Evolutionary conservation across 1,140 invertebrate genomes (phyloP), one percentile per base, ranked within the genome.

Genomic region (Streblospio benedicti): DNA sequence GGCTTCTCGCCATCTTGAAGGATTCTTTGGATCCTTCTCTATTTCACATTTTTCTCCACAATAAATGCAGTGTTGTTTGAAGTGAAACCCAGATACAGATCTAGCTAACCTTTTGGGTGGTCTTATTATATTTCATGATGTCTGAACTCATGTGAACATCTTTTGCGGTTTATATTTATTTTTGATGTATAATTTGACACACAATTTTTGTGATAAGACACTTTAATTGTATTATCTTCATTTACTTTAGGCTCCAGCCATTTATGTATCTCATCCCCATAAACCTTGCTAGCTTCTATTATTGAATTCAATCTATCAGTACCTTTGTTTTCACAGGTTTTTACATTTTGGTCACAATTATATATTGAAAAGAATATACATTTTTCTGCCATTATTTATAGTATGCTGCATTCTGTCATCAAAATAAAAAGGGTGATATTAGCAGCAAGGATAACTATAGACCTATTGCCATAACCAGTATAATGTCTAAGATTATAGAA

Each of bases 191-290:
- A 51, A n/a, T 16, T 51, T n/a, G 1, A 51, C 49, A 51, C 27
- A 51, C 49, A 51, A 16, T 51, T 51, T 23, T 51, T 51, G 49
- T 51, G 49, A 16, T 51, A 51, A n/a, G n/a, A n/a, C n/a, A n/a
- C n/a, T 51, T 28, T 20, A 51, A 51, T 0, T 51, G 18, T 51
- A n/a, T 27, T 16, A 51, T 51, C 28, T 49, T 9, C n/a, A 25
- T 28, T 51, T 51, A 51, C n/a, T 51, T 3, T 9, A n/a, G 12
- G 12, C 23, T 49, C n/a, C n/a, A n/a, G n/a, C n/a, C n/a, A n/a
- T n/a, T n/a, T n/a, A n/a, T n/a, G n/a, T n/a, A n/a, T n/a, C n/a
- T n/a, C n/a, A n/a, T n/a, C n/a, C n/a, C n/a, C n/a, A n/a, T n/a
- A n/a, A n/a, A n/a, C n/a, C n/a, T n/a, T n/a, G n/a, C n/a, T n/a